Percentiles rank a stretch among this genome's conserved stretches.
These are phyloP conservation scores for Drosophila bocki DNA, from an alignment of 1,140 invertebrate genomes.

Conservation along the genomic window DNA sequence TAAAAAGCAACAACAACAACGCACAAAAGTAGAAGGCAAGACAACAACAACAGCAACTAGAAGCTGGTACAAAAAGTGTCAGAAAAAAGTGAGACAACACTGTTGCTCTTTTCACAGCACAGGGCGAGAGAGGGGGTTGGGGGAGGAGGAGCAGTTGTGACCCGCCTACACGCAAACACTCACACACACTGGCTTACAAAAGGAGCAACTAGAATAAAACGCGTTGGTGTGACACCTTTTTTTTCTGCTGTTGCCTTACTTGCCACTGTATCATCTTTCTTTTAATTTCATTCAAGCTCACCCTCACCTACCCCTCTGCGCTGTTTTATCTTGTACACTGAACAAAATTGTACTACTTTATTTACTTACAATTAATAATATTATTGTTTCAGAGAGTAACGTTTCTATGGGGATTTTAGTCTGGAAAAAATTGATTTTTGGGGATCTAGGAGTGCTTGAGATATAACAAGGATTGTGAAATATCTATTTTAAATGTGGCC, in stretches of 20 bases:
- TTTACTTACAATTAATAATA: background rate
- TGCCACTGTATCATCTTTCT: slow-evolving; percentile 29
- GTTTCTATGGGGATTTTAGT: too few relatives aligned
- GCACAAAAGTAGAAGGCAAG: slow-evolving; percentile 63
- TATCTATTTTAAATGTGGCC: too few relatives aligned
- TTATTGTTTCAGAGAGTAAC: too few relatives aligned
- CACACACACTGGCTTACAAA: slow-evolving; percentile 31
- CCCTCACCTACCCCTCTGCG: background rate
- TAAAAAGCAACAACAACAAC: slow-evolving; percentile 58
- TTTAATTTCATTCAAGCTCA: slow-evolving; percentile 68
- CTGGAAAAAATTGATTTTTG: too few relatives aligned
- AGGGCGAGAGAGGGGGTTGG: slow-evolving; percentile 1
- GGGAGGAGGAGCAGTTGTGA: slow-evolving; percentile 5
- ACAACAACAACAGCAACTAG: slow-evolving; percentile 47
- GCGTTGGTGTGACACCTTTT: slow-evolving; percentile 61
- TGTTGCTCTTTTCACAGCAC: slow-evolving; percentile 75
- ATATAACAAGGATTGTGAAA: too few relatives aligned
- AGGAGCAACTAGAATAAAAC: slow-evolving; percentile 34
- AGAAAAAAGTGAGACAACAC: slow-evolving; percentile 60
- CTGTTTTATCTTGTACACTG: slow-evolving; percentile 5
- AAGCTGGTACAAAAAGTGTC: slow-evolving; percentile 9
- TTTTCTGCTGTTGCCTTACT: slow-evolving; percentile 3
- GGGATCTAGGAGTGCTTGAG: too few relatives aligned
- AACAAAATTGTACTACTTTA: background rate
- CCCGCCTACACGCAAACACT: slow-evolving; percentile 23